Evolutionary conservation across 2,888 invertebrate species (phyloP).

Genomic region (Pheosia tremula): DNA sequence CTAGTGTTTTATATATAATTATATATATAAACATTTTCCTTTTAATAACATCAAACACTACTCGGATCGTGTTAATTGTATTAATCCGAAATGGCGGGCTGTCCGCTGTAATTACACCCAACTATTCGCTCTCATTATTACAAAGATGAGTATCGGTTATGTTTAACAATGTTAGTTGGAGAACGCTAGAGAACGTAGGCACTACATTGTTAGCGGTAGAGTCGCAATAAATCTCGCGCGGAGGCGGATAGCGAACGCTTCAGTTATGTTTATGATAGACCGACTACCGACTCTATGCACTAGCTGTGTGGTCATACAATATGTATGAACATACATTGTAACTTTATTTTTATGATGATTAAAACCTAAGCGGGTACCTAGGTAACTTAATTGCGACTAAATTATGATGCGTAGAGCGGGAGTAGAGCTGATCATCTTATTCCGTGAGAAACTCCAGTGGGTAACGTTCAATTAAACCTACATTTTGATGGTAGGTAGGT

Average conservation of each 20-base stretch:
- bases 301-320: neutral
- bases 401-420: no score
- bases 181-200: conserved; percentile 18
- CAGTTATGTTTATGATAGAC: conserved; percentile 29
- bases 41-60: neutral
- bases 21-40: neutral
- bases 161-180: conserved; percentile 31
- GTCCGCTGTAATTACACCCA: conserved; percentile 25
- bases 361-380: no score
- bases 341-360: neutral
- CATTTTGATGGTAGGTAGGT: no score
- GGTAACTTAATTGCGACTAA: no score
- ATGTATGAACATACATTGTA: neutral
- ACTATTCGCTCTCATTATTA: conserved; percentile 35
- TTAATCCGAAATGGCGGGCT: conserved; percentile 3
- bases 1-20: no score
- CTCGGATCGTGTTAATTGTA: neutral
- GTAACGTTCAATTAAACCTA: no score
- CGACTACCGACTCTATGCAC: neutral
- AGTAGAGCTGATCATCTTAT: no score
- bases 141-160: conserved; percentile 36
- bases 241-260: conserved; percentile 28
- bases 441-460: no score
- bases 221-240: conserved; percentile 24
- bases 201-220: conserved; percentile 26